phyloP scores from a whole-genome alignment of 2,888 invertebrate genomes.

The Cotesia congregata region DNA sequence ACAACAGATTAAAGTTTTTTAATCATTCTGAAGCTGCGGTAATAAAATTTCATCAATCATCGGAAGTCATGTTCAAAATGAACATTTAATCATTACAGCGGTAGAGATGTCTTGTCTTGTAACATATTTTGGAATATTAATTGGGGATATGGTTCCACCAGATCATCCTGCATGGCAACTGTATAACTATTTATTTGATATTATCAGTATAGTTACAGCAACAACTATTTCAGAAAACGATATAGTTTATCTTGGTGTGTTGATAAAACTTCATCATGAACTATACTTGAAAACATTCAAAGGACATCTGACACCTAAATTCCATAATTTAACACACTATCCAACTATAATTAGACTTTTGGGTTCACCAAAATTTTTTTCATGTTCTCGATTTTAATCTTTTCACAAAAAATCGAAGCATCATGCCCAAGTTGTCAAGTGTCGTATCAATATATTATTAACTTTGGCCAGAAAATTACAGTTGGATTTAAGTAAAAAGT shows the following conservation, averaged over 20 bases:
- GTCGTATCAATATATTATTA: neutral
- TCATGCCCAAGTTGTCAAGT: conserved; percentile 1
- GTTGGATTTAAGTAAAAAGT: neutral
- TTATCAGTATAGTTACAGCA: neutral
- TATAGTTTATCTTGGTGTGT: neutral
- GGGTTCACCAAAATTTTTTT: neutral
- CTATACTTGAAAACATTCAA: neutral
- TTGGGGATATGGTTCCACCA: conserved; percentile 5
- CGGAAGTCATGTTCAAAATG: conserved; percentile 3
- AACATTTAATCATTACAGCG: conserved; percentile 10
- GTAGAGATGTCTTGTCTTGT: conserved; percentile 2
- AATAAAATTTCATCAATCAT: conserved; percentile 7
- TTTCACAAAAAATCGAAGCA: conserved; percentile 5
- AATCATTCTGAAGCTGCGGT: conserved; percentile 7
- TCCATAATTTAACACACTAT: conserved; percentile 6
- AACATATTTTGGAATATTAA: neutral
- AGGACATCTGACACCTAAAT: conserved; percentile 10
- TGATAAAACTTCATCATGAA: conserved; percentile 8
- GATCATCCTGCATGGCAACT: conserved; percentile 5
- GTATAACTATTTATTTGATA: neutral
- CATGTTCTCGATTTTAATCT: neutral
- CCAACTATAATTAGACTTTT: neutral
- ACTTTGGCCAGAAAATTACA: conserved; percentile 5
- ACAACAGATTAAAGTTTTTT: conserved; percentile 46
- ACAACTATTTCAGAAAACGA: neutral